Conservation (phyloP, 2,888 invertebrate genomes). For the Disparrhopalites patrizii region DNA sequence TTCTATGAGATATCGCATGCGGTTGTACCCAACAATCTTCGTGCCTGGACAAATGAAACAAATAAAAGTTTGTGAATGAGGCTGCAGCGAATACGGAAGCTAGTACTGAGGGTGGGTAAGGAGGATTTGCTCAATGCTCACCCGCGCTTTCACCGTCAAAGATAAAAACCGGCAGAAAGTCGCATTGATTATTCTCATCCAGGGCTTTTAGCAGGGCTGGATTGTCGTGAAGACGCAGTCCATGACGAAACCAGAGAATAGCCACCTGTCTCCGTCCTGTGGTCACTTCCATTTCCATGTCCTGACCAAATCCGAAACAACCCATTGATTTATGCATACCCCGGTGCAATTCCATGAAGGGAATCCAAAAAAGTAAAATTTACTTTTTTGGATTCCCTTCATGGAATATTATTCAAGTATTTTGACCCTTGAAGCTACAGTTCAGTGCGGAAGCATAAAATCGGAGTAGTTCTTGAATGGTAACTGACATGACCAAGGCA, state of each 20-base stretch:
- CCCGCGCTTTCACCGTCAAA: constrained; percentile 73
- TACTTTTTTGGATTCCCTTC: background rate
- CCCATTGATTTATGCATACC: no score
- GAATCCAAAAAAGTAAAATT: background rate
- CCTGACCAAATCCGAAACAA: no score
- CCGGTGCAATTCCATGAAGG: background rate
- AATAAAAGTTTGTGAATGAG: background rate
- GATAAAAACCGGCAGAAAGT: constrained; percentile 64
- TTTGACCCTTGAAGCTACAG: constrained; percentile 70
- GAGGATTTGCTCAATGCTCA: constrained; percentile 50
- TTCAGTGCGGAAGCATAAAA: no score
- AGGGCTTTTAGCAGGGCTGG: constrained; percentile 62
- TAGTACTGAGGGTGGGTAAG: background rate
- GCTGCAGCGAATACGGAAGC: background rate
- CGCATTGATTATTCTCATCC: constrained; percentile 50
- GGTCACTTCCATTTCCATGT: background rate
- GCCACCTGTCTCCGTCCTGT: constrained; percentile 29
- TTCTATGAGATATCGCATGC: constrained; percentile 66
- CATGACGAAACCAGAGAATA: constrained; percentile 68
- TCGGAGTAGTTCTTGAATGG: no score
- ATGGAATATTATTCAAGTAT: no score
- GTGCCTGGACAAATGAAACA: constrained; percentile 55
- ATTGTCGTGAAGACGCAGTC: constrained; percentile 67
- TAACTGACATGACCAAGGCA: no score
- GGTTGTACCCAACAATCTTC: constrained; percentile 62